Percentiles rank a stretch among this genome's conserved stretches.
Evolutionary conservation across 1,140 invertebrate species (phyloP).

Genomic region (Geopemphigus sp.): DNA sequence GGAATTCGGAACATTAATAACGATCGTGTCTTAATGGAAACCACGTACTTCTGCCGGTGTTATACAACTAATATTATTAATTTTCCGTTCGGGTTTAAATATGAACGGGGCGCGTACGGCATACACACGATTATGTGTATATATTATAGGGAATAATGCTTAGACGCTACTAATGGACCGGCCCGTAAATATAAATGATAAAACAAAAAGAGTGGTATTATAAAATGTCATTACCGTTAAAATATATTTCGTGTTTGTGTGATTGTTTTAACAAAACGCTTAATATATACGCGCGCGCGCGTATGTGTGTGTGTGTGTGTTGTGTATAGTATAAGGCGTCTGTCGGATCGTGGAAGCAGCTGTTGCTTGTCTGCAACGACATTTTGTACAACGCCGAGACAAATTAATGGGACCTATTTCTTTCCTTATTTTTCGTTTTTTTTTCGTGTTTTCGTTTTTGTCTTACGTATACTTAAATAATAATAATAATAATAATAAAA

Average conservation of each 20-base stretch:
- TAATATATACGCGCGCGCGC: conserved; percentile 11
- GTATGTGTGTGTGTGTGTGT: background rate
- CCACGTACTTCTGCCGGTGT: too few species aligned
- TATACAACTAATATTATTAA: conserved; percentile 25
- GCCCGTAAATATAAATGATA: conserved; percentile 24
- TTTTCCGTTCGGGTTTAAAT: background rate
- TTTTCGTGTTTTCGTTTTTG: conserved; percentile 12
- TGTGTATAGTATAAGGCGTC: background rate
- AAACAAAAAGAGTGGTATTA: conserved; percentile 20
- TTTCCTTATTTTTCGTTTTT: background rate
- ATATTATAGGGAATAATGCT: conserved; percentile 1
- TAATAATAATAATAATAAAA: background rate
- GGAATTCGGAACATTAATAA: background rate
- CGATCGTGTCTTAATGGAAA: conserved; percentile 5
- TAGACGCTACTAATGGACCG: conserved; percentile 33
- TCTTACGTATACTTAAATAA: background rate
- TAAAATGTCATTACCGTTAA: conserved; percentile 48
- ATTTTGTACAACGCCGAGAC: conserved; percentile 35
- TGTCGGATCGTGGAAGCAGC: conserved; percentile 38
- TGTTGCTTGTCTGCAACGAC: conserved; percentile 39
- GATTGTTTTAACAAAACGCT: conserved; percentile 48
- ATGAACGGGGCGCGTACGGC: background rate
- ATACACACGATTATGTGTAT: background rate
- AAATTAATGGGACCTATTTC: conserved; percentile 41
- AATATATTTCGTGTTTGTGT: conserved; percentile 49